Evolutionary conservation across 1,140 invertebrate species (phyloP).

Genomic region (Rhynchophorus ferrugineus): DNA sequence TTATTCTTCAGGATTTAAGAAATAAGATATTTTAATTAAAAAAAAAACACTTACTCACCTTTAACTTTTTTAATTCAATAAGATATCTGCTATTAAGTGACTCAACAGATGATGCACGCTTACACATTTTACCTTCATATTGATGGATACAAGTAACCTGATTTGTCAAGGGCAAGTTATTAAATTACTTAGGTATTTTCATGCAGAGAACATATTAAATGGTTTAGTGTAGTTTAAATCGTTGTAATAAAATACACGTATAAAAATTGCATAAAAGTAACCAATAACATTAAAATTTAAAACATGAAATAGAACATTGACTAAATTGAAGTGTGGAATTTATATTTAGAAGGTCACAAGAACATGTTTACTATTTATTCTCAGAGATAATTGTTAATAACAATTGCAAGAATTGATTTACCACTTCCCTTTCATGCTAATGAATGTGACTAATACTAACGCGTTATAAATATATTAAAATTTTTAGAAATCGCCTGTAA

Average conservation of each 20-base stretch:
- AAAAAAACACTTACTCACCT: too few relatives aligned
- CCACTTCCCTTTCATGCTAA: neutral
- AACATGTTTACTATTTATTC: neutral
- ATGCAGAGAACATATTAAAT: constrained; percentile 1
- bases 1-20: too few relatives aligned
- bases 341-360: neutral
- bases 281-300: neutral
- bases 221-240: neutral
- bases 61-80: too few relatives aligned
- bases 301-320: neutral
- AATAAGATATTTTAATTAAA: too few relatives aligned
- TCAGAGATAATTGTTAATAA: neutral
- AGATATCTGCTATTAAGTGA: too few relatives aligned
- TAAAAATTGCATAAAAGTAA: neutral
- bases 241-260: neutral
- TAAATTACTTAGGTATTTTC: neutral
- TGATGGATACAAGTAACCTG: too few relatives aligned
- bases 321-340: neutral
- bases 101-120: too few relatives aligned
- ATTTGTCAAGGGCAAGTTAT: too few relatives aligned
- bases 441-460: neutral
- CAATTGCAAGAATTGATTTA: neutral
- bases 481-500: too few relatives aligned
- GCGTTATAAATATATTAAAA: neutral
- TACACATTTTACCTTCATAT: too few relatives aligned